These are phyloP conservation scores for Gallinago jamesoni DNA, from an alignment of 2,113 vertebrate species.

Conservation along the genomic window DNA sequence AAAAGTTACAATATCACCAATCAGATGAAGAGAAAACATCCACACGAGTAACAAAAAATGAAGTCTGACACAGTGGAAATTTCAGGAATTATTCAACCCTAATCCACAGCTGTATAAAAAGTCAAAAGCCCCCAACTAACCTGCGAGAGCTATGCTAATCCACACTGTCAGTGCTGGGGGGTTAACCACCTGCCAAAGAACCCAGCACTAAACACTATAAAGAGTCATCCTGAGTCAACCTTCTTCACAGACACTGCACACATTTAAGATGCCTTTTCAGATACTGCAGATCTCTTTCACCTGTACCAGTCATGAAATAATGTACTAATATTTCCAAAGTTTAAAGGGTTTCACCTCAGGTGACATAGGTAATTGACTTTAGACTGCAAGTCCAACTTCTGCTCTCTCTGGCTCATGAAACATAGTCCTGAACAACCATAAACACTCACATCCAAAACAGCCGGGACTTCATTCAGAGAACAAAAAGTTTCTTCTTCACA, in stretches of 20 bases:
- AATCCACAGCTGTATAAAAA: background rate
- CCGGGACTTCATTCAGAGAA: background rate
- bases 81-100: background rate
- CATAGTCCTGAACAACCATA: background rate
- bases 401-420: background rate
- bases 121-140: background rate
- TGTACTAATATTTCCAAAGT: background rate
- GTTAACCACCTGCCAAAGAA: background rate
- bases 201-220: background rate
- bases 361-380: background rate
- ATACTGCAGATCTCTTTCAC: background rate
- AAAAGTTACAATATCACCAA: background rate
- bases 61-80: background rate
- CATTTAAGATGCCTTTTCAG: background rate
- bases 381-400: background rate
- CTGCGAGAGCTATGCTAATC: background rate
- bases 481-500: background rate
- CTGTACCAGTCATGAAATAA: background rate
- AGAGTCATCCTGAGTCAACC: background rate
- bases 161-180: background rate
- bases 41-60: background rate
- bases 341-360: background rate
- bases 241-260: background rate
- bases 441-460: background rate
- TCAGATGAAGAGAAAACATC: background rate